Evolutionary conservation across 2,113 vertebrate genomes (phyloP), one percentile per base, ranked within the genome.

Genomic region (Bambusicola thoracicus): DNA sequence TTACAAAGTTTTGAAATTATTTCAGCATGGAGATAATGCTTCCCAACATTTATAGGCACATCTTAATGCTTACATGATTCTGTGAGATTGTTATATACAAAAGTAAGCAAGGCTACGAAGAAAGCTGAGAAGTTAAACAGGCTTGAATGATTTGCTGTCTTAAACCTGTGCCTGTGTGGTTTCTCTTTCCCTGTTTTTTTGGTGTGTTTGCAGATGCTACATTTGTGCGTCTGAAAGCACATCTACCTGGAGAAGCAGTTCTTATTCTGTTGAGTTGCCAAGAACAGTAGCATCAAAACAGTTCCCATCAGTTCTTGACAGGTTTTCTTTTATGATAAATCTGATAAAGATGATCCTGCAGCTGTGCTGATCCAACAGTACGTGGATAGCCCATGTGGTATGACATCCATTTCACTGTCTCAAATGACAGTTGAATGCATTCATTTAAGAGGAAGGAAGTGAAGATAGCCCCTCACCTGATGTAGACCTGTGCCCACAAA

Each of bases 341-440:
- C 76, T 89, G 22, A 59, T 83, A 24, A 83, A 89, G 62, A 72
- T 49, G 61, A 84, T 70, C 38, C 19, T 83, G 72, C 72, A 80
- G 55, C 40, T 89, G 41, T 55, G 22, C 61, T 61, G 51, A 22
- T 90, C 25, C 16, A 58, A 38, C 13, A 88, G 41, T 38, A 75
- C 51, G 4, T 51, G 73, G 61, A 20, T 32, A 87, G 27, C 32
- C 41, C 0, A 0, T 51, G 30, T 73, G 87, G 8, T 66, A 38
- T 2, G 1, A 66, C 62, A 17, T 65, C 15, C 1, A 2, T 82
- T 91, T 76, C 80, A 62, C 30, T 80, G 40, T 62, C 49, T 82
- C 32, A 81, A 9, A 34, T 80, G 63, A 53, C 14, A 48, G 20
- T 72, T 72, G 5, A 77, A 19, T 76, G 13, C 72, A 9, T 83